Conservation (phyloP, 1,140 invertebrate species). For the Acromyrmex charruanus region DNA sequence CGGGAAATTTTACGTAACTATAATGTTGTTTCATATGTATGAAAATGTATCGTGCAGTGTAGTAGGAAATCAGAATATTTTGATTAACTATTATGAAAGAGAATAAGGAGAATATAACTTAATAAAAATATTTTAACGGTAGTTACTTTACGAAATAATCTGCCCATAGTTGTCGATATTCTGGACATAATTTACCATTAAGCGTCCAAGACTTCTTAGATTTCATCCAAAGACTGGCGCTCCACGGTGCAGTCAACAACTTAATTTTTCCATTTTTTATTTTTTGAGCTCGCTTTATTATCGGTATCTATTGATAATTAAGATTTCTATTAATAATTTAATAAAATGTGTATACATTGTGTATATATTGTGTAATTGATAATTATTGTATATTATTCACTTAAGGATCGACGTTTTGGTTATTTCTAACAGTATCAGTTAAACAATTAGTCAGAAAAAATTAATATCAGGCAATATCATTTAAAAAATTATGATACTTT, state of each 20-base stretch:
- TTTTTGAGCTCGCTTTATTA: constrained; percentile 79
- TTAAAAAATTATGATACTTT: too few species aligned
- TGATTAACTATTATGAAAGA: constrained; percentile 13
- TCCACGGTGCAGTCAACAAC: constrained; percentile 93
- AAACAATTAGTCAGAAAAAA: too few species aligned
- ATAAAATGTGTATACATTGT: background rate
- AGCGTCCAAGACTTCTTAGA: constrained; percentile 90
- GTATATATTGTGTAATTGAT: background rate
- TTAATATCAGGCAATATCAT: too few species aligned
- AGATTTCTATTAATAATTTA: background rate
- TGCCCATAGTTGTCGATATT: constrained; percentile 93
- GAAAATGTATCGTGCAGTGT: background rate
- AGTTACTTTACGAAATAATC: constrained; percentile 91
- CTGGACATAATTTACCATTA: constrained; percentile 72
- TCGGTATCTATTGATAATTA: constrained; percentile 81
- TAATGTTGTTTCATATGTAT: background rate
- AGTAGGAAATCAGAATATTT: background rate
- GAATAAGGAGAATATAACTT: background rate
- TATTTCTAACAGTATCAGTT: too few species aligned
- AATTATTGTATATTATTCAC: too few species aligned
- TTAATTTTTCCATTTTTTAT: constrained; percentile 77
- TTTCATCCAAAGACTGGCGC: constrained; percentile 97
- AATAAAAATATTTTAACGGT: constrained; percentile 4
- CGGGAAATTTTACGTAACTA: background rate
- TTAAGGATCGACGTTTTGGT: too few species aligned